Evolutionary conservation across 2,113 vertebrate species (phyloP).

Genomic region (Tetraodon nigroviridis): DNA sequence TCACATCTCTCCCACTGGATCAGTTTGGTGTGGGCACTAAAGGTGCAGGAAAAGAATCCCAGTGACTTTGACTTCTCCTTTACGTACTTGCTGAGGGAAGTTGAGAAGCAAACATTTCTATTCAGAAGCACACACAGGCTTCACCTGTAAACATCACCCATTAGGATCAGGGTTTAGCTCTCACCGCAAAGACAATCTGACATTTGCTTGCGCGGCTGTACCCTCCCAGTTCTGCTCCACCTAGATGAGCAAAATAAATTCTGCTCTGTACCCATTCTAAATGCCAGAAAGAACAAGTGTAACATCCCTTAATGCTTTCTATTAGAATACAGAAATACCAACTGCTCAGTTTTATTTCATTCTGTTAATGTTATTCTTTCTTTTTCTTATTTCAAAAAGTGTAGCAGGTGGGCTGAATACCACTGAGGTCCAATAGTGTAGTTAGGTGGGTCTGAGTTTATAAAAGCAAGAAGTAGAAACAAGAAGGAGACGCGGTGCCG

Average conservation of each 20-base stretch:
- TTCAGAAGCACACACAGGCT: not conserved
- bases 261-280: not conserved
- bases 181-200: too few species aligned
- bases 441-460: conserved; percentile 55
- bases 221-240: not conserved
- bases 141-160: too few species aligned
- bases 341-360: not conserved
- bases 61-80: not conserved
- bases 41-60: not conserved
- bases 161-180: too few species aligned
- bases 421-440: conserved; percentile 32
- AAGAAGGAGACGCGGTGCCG: conserved; percentile 34
- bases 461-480: conserved; percentile 27
- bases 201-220: not conserved
- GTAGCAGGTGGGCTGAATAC: conserved; percentile 34
- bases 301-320: not conserved
- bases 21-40: not conserved
- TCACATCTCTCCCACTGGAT: not conserved
- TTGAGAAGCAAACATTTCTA: not conserved
- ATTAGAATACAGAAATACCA: not conserved
- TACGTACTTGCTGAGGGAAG: not conserved
- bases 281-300: conserved; percentile 1
- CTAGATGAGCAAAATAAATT: not conserved
- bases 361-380: not conserved
- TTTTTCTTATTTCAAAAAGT: not conserved